Conservation (phyloP, 2,797 vertebrate species). For the Oreochromis mossambicus region DNA sequence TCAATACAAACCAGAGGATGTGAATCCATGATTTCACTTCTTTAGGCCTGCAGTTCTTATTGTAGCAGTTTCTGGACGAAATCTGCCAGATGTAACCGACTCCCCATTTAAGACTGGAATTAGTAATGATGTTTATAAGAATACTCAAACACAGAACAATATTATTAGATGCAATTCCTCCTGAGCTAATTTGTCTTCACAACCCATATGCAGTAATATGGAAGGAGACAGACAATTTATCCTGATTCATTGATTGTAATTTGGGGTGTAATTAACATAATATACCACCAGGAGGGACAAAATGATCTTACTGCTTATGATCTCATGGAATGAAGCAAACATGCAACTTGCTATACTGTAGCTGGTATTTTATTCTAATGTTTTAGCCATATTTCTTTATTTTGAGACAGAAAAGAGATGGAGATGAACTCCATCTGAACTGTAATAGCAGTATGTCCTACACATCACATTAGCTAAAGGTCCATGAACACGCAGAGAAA, state of each 20-base stretch:
- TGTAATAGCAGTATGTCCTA: not conserved
- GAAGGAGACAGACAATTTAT: constrained; percentile 56
- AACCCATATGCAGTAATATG: constrained; percentile 35
- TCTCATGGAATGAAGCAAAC: constrained; percentile 36
- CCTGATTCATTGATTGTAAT: constrained; percentile 63
- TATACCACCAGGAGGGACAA: constrained; percentile 53
- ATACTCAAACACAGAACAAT: constrained; percentile 20
- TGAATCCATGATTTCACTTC: not conserved
- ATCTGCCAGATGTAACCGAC: constrained; percentile 1
- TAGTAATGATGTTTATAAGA: constrained; percentile 26
- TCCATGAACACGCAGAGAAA: not conserved
- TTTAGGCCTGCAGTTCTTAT: not conserved
- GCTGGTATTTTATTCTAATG: not conserved
- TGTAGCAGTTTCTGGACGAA: not conserved
- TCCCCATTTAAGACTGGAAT: not conserved
- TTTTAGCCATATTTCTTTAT: not conserved
- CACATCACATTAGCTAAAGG: not conserved
- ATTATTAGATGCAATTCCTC: constrained; percentile 44
- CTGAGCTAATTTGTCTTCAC: constrained; percentile 50
- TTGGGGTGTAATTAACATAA: constrained; percentile 62
- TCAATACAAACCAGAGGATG: not conserved
- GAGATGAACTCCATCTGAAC: not conserved
- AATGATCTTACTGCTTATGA: constrained; percentile 24
- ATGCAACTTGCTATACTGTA: not conserved
- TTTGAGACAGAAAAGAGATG: not conserved